These are phyloP conservation scores for Pogonocichla stellata DNA, from an alignment of 2,113 vertebrate genomes.

Conservation along the genomic window DNA sequence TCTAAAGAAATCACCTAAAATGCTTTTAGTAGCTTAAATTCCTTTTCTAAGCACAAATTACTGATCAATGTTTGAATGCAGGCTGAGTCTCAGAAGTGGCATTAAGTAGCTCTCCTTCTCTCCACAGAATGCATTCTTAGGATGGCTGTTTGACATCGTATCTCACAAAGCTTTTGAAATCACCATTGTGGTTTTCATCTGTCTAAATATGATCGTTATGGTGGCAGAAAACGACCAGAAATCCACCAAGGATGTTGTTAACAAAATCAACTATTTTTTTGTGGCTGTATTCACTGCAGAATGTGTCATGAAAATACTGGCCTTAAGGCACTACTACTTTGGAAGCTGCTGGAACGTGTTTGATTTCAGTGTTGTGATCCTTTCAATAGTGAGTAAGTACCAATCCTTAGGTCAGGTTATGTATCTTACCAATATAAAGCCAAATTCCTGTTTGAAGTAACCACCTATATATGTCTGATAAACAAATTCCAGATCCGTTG, in stretches of 20 bases:
- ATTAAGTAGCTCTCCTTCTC: not conserved
- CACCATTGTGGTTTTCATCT: slow-evolving; percentile 88
- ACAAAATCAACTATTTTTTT: slow-evolving; percentile 87
- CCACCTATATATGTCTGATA: not conserved
- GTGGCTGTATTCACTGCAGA: slow-evolving; percentile 89
- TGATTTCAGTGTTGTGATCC: slow-evolving; percentile 90
- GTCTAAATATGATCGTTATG: slow-evolving; percentile 94
- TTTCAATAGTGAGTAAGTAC: slow-evolving; percentile 91
- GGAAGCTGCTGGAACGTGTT: slow-evolving; percentile 94
- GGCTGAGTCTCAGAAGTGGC: not conserved
- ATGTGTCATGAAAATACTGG: slow-evolving; percentile 90
- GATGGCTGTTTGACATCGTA: slow-evolving; percentile 88
- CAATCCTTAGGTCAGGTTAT: not conserved
- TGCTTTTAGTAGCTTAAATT: not conserved
- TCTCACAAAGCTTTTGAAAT: slow-evolving; percentile 90
- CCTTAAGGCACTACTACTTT: slow-evolving; percentile 92
- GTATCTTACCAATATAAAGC: not conserved
- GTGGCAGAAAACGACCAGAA: slow-evolving; percentile 82
- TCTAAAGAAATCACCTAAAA: not conserved
- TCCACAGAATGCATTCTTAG: slow-evolving; percentile 84
- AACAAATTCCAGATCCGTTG: not conserved
- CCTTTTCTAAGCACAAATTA: not conserved
- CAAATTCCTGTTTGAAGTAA: not conserved
- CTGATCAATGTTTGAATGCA: not conserved
- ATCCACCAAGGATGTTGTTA: slow-evolving; percentile 73